Conservation (phyloP, 2,113 vertebrate species). For the Rostratula benghalensis region DNA sequence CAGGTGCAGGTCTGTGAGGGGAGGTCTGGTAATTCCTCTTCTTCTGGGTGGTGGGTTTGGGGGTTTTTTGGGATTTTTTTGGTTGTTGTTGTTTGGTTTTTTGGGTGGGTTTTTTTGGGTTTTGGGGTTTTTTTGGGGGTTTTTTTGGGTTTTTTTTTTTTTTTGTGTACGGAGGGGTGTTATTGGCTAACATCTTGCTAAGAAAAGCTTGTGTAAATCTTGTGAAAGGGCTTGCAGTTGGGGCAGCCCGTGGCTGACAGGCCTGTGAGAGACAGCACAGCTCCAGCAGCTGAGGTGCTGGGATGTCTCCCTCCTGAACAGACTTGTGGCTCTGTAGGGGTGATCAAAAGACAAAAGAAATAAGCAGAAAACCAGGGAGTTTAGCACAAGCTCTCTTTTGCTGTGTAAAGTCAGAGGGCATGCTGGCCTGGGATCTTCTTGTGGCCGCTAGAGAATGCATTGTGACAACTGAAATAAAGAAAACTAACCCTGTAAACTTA, state of each 20-base stretch:
- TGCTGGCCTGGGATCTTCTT: too few relatives aligned
- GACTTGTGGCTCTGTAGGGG: accelerated
- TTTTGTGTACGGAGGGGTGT: accelerated
- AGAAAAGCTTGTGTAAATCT: accelerated
- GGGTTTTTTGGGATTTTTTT: neutral
- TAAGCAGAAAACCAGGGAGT: accelerated
- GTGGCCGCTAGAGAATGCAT: accelerated
- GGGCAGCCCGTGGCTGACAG: neutral
- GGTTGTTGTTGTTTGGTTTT: too few relatives aligned
- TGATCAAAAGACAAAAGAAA: neutral
- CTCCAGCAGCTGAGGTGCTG: neutral
- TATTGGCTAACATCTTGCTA: accelerated
- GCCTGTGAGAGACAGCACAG: accelerated
- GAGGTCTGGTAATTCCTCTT: accelerated
- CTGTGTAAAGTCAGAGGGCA: accelerated
- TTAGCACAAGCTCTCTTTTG: accelerated
- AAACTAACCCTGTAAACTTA: neutral
- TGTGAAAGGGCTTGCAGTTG: accelerated
- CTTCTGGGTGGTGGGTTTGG: accelerated
- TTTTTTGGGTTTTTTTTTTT: neutral
- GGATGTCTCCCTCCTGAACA: neutral
- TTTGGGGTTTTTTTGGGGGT: too few relatives aligned
- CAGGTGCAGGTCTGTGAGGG: neutral
- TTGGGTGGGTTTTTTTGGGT: too few relatives aligned
- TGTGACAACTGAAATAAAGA: neutral